Percentiles rank a stretch among this genome's conserved stretches.
phyloP scores from a whole-genome alignment of 2,113 vertebrate species.

The Nymphicus hollandicus region DNA sequence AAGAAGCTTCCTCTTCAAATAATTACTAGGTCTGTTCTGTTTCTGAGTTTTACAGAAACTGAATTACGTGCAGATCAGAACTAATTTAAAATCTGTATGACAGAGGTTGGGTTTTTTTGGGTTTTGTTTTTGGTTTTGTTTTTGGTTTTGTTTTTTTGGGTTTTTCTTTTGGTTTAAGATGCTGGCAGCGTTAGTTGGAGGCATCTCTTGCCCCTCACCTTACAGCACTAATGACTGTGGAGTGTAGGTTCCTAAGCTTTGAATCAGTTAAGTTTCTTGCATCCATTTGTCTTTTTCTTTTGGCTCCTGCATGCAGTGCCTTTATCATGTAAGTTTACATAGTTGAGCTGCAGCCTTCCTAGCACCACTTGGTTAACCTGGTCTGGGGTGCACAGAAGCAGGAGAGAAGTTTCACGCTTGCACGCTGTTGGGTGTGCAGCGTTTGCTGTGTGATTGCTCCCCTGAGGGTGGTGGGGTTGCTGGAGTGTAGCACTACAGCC shows the following conservation, averaged over 20 bases:
- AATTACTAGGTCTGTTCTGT: neutral
- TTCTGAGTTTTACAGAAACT: neutral
- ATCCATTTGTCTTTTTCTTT: neutral
- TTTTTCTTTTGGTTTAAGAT: neutral
- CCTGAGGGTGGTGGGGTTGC: neutral
- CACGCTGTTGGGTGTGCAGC: accelerated
- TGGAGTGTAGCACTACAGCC: accelerated
- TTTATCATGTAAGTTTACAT: neutral
- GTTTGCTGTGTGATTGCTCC: neutral
- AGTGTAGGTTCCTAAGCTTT: neutral
- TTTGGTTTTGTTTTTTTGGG: neutral
- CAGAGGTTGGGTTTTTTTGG: neutral
- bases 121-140: neutral
- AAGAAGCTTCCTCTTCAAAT: neutral
- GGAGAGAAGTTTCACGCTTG: neutral
- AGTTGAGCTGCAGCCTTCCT: neutral
- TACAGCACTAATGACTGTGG: neutral
- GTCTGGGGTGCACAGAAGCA: neutral
- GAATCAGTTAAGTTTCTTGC: neutral
- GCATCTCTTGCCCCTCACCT: neutral
- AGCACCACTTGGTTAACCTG: neutral
- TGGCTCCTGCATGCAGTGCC: neutral
- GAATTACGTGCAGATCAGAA: neutral
- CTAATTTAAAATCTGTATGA: neutral
- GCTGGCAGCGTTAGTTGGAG: neutral